Evolutionary conservation across 2,888 invertebrate species (phyloP).

Genomic region (Netelia melanura): DNA sequence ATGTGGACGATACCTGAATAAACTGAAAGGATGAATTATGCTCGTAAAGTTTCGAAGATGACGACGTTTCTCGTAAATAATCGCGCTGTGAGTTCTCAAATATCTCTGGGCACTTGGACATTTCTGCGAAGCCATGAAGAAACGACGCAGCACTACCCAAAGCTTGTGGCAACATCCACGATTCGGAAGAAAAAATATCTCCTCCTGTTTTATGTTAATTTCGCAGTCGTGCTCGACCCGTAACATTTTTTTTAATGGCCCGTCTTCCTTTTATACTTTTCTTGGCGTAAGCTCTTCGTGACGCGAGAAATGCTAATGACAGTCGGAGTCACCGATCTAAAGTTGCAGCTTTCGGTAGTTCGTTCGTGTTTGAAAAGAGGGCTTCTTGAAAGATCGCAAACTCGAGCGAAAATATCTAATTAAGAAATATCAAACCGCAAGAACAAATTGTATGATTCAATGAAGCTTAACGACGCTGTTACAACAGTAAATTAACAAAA

Average conservation of each 20-base stretch:
- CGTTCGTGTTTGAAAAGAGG: too few species aligned
- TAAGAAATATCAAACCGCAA: too few species aligned
- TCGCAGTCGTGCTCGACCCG: slow-evolving; percentile 76
- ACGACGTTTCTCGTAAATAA: slow-evolving; percentile 78
- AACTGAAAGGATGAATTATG: slow-evolving; percentile 82
- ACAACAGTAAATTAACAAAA: too few species aligned
- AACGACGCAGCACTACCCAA: slow-evolving; percentile 67
- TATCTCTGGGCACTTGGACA: slow-evolving; percentile 79
- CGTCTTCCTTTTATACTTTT: slow-evolving; percentile 19
- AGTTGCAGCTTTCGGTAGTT: too few species aligned
- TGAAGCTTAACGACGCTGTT: too few species aligned
- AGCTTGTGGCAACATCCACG: slow-evolving; percentile 68
- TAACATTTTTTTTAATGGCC: slow-evolving; percentile 54
- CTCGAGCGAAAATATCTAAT: too few species aligned
- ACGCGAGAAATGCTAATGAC: slow-evolving; percentile 2
- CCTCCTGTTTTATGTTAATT: slow-evolving; percentile 69
- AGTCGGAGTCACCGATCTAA: not conserved
- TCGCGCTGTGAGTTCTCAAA: slow-evolving; percentile 79
- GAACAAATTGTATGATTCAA: too few species aligned
- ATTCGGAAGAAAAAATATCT: slow-evolving; percentile 75
- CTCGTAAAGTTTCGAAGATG: slow-evolving; percentile 75
- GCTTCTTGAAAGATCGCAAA: too few species aligned
- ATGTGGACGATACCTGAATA: slow-evolving; percentile 76
- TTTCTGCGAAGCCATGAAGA: slow-evolving; percentile 79
- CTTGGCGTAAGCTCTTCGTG: slow-evolving; percentile 16